Percentiles rank a stretch among this genome's conserved stretches.
Evolutionary conservation across 37 sponge, comb jelly and placozoan genomes (phyloP).

Genomic region (Cliona cf. orientalis): DNA sequence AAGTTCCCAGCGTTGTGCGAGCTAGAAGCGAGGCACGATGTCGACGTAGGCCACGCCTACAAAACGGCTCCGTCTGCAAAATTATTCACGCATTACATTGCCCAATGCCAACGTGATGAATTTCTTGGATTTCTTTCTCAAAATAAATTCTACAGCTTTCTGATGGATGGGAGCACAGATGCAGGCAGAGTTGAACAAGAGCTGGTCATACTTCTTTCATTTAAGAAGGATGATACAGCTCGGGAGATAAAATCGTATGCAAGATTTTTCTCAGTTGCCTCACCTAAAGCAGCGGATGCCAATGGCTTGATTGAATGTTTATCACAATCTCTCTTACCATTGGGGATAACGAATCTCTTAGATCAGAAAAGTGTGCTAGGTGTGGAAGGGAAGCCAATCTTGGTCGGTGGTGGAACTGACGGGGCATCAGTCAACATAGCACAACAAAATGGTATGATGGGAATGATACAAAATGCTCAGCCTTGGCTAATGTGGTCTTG

Average conservation of each 20-base stretch:
- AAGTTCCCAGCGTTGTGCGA: conserved; percentile 27
- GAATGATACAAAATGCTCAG: conserved; percentile 3
- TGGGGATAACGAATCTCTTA: conserved; percentile 38
- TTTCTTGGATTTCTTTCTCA: conserved; percentile 1
- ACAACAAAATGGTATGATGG: conserved; percentile 58
- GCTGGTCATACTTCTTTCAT: conserved; percentile 18
- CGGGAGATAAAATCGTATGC: conserved; percentile 23
- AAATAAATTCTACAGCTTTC: conserved; percentile 44
- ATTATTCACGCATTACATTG: conserved; percentile 41
- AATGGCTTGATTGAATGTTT: conserved; percentile 53
- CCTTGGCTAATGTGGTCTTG: conserved; percentile 69
- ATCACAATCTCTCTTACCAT: conserved; percentile 9
- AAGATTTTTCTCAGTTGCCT: conserved; percentile 23
- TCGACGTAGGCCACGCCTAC: conserved; percentile 48
- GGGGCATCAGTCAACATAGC: conserved; percentile 64
- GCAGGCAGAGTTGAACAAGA: conserved; percentile 44
- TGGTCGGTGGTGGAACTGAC: conserved; percentile 73
- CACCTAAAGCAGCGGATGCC: conserved; percentile 38
- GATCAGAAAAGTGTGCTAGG: neutral
- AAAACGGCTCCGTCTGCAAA: conserved; percentile 34
- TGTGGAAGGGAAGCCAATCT: conserved; percentile 27
- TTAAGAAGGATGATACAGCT: conserved; percentile 19
- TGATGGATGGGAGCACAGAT: conserved; percentile 52
- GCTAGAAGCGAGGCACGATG: conserved; percentile 49
- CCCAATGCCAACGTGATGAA: conserved; percentile 15